Base-by-base conservation (phyloP, 2,888 invertebrate species). In the Iselma pallidipennis region DNA sequence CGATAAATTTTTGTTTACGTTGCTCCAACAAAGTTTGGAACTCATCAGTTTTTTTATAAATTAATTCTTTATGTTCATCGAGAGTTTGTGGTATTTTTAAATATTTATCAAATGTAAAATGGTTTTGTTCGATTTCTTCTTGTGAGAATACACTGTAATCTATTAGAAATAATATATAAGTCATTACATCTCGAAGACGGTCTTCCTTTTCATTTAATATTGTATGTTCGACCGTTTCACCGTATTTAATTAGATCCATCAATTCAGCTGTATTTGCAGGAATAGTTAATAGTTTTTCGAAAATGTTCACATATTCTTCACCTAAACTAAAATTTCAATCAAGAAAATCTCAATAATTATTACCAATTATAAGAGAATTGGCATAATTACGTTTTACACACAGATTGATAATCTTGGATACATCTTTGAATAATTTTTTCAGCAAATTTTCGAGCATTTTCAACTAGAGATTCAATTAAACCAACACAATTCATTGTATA, bases 61-160 rank as follows among this genome's bases (percentile, higher is more conserved):
- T 87, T 65, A 95, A 91, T 42, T 86, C 84, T 70, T 90, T 87
- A 80, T 94, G 91, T 70, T 96, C 92, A 63, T 94, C 91, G 67
- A 97, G 88, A 4, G 96, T 87, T 48, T 88, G 87, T 0, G 91
- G 86, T 86, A 97, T 89, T 52, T 91, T 87, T 25, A 91, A 84
- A 76, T 94, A 92, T 95, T 95, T 96, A 76, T 92, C 90, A 75
- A 94, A 95, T 0, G 94, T 90, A 70, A 90, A 90, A 69, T 92
- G 92, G 77, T 96, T 96, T 37, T 92, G 90, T 74, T 95, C 92
- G 75, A 96, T 89, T 82, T 97, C 95, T 4, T 92, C 83, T 0
- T 94, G 91, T 0, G 92, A 89, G 71, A 94, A 90, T 5, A 85
- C 83, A 0, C 90, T 89, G 74, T 93, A 91, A 80, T 96, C 95